phyloP scores from a whole-genome alignment of 2,888 invertebrate species.

The Amphipoea lucens region DNA sequence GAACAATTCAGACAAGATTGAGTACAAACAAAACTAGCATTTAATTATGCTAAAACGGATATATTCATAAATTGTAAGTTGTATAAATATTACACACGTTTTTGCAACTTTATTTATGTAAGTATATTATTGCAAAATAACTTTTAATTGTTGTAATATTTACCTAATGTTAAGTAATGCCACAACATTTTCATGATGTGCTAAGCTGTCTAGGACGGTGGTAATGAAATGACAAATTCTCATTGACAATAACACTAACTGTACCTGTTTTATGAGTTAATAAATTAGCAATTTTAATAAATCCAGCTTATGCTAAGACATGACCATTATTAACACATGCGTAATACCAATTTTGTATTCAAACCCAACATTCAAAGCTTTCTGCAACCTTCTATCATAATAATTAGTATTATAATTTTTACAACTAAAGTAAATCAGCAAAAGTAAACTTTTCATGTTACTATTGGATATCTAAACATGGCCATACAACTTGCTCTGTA shows the following conservation, averaged over 20 bases:
- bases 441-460: slow-evolving; percentile 79
- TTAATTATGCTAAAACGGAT: background rate
- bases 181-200: slow-evolving; percentile 3
- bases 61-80: background rate
- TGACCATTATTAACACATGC: slow-evolving; percentile 20
- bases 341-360: slow-evolving; percentile 6
- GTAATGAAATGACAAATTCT: slow-evolving; percentile 53
- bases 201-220: slow-evolving; percentile 11
- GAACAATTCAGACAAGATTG: background rate
- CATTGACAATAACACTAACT: slow-evolving; percentile 53
- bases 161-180: background rate
- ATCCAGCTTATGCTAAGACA: slow-evolving; percentile 52
- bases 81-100: slow-evolving; percentile 9
- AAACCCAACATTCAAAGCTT: slow-evolving; percentile 11
- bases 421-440: slow-evolving; percentile 71
- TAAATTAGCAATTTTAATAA: slow-evolving; percentile 63
- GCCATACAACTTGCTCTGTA: slow-evolving; percentile 78
- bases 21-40: slow-evolving; percentile 2
- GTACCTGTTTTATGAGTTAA: slow-evolving; percentile 45
- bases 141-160: slow-evolving; percentile 18
- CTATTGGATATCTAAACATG: slow-evolving; percentile 71
- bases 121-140: slow-evolving; percentile 12
- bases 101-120: slow-evolving; percentile 5
- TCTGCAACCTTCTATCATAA: slow-evolving; percentile 2
- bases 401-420: slow-evolving; percentile 11